Conservation (phyloP, 2,113 vertebrate species). For the Mustela nigripes region DNA sequence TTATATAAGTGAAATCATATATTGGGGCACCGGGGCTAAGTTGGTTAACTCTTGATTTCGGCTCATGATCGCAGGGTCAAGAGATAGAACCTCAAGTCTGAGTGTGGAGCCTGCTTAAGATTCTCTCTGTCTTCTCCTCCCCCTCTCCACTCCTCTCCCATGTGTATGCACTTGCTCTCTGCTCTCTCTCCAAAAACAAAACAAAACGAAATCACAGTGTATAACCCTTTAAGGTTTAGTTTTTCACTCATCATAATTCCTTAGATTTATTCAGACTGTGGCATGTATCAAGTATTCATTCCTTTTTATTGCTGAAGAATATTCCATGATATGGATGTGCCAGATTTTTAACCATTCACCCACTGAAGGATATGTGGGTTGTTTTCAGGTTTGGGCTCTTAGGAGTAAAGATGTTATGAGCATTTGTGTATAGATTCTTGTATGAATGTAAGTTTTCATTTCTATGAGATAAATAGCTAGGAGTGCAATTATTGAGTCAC, state of each 20-base stretch:
- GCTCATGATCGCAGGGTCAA: background rate
- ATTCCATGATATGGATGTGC: background rate
- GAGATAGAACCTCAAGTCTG: background rate
- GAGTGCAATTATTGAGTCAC: background rate
- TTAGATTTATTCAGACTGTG: background rate
- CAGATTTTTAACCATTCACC: background rate
- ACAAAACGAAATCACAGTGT: background rate
- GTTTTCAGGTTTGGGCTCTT: background rate
- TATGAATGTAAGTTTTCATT: background rate
- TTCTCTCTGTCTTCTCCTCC: background rate
- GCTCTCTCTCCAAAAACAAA: no score
- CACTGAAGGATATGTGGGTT: background rate
- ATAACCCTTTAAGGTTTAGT: background rate
- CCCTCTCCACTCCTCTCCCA: no score
- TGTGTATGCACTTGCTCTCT: background rate
- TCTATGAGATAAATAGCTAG: background rate
- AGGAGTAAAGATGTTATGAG: background rate
- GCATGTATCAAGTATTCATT: background rate
- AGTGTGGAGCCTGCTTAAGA: background rate
- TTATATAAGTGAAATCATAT: background rate
- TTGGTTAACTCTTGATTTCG: background rate
- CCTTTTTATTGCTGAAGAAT: background rate
- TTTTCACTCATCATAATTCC: background rate
- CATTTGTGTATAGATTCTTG: background rate
- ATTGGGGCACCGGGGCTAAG: background rate